Conservation (phyloP, 2,113 vertebrate genomes). For the Myrmecobius fasciatus region DNA sequence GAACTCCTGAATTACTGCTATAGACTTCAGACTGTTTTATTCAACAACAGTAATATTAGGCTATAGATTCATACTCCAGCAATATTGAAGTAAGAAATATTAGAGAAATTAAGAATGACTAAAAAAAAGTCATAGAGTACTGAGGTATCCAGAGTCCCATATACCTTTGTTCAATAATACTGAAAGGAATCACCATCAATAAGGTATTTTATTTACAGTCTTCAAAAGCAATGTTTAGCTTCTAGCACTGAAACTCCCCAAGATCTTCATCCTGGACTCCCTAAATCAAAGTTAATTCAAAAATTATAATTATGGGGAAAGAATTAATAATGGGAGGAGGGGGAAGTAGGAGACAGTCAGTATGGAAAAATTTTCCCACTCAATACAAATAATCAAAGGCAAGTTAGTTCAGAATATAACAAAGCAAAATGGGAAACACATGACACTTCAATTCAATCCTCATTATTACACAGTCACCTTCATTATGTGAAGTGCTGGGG, state of each 20-base stretch:
- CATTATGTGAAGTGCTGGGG: too few species aligned
- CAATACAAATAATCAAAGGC: background rate
- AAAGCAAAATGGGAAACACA: too few species aligned
- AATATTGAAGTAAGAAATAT: background rate
- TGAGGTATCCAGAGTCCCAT: background rate
- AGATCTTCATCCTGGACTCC: background rate
- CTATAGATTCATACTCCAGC: background rate
- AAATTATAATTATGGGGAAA: background rate
- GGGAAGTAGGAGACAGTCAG: background rate
- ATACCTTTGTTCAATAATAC: background rate
- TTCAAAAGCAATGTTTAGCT: background rate
- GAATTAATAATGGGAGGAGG: background rate
- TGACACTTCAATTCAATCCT: background rate
- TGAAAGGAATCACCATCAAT: background rate
- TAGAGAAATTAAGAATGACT: background rate
- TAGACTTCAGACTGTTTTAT: background rate
- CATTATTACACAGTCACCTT: background rate
- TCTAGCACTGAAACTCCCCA: background rate
- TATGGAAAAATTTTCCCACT: background rate
- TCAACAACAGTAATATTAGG: background rate
- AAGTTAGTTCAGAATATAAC: background rate
- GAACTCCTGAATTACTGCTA: background rate
- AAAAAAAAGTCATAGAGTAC: background rate
- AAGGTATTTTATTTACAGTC: background rate
- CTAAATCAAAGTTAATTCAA: background rate